Evolutionary conservation across 2,888 invertebrate genomes (phyloP), one percentile per base, ranked within the genome.

Genomic region (Calameuta idolon): DNA sequence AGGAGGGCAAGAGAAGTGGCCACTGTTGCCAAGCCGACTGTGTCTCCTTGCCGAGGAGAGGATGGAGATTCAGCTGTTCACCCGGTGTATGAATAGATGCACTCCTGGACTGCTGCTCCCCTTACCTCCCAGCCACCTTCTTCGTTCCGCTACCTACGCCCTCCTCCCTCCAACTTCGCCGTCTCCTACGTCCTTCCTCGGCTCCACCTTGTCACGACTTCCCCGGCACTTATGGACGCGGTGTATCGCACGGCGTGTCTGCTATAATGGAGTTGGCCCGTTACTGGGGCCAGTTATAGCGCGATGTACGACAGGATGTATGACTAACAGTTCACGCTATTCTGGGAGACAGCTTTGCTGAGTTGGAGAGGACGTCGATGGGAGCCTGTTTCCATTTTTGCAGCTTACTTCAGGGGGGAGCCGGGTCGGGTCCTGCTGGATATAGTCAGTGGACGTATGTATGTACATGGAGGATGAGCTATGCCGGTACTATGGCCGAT

Each of bases 281-380:
- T 85, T 87, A 85, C 82, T 84, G 84, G 85, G 86, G 85, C 87
- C 88, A 85, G 84, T 89, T 89, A 89, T 89, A 89, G 87, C 85
- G 82, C 85, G 88, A 89, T 88, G 87, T 84, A 87, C 85, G 88
- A 88, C 90, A 88, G 90, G 90, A 90, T 90, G 90, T 89, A 88
- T 89, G 89, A 89, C 86, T 89, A 89, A 89, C 89, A 85, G 86
- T 84, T 78, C 81, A 80, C 81, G 87, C 88, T 91, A 90, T 91
- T 91, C 87, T 90, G 80, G 89, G 90, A 90, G 88, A 89, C 86
- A 85, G 80, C 80, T 82, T 84, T 85, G 82, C 82, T 75, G 76
- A 73, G 81, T 80, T 74, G 69, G 81, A 80, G 81, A 81, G 81
- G 80, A 79, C 77, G 55, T n/a, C 55, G 69, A 75, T 75, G 69